These are phyloP conservation scores for Sebastes trivittatus DNA, from an alignment of 2,797 vertebrate genomes.

Conservation along the genomic window DNA sequence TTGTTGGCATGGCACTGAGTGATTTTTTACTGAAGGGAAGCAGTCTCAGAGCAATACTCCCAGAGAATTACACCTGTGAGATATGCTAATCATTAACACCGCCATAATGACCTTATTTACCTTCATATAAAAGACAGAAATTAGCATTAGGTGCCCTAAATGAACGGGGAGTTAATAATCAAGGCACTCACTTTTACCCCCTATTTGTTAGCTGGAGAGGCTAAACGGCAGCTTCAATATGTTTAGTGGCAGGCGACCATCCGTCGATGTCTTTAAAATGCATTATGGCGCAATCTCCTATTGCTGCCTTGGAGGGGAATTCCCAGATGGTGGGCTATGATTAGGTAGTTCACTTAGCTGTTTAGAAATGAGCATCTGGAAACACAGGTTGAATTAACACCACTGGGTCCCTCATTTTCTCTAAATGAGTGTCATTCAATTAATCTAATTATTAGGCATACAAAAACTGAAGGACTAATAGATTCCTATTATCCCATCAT, in stretches of 20 bases:
- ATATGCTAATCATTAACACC: slow-evolving; percentile 83
- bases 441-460: slow-evolving; percentile 84
- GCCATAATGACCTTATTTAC: slow-evolving; percentile 87
- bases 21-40: slow-evolving; percentile 77
- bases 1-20: slow-evolving; percentile 82
- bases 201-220: slow-evolving; percentile 60
- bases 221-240: slow-evolving; percentile 60
- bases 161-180: slow-evolving; percentile 84
- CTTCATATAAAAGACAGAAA: slow-evolving; percentile 84
- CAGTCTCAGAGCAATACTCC: slow-evolving; percentile 71
- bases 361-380: slow-evolving; percentile 84
- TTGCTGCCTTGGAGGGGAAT: slow-evolving; percentile 78
- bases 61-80: slow-evolving; percentile 86
- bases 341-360: slow-evolving; percentile 81
- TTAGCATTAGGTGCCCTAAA: slow-evolving; percentile 84
- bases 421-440: slow-evolving; percentile 85
- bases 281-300: slow-evolving; percentile 68
- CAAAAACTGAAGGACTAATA: slow-evolving; percentile 80
- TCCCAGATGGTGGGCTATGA: slow-evolving; percentile 80
- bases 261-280: slow-evolving; percentile 72
- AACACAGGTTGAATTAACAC: slow-evolving; percentile 84
- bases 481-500: slow-evolving; percentile 79
- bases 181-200: slow-evolving; percentile 65
- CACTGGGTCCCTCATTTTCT: slow-evolving; percentile 79
- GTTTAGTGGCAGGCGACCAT: slow-evolving; percentile 67